These are phyloP conservation scores for Entelurus aequoreus DNA, from an alignment of 2,113 vertebrate species.

Conservation along the genomic window DNA sequence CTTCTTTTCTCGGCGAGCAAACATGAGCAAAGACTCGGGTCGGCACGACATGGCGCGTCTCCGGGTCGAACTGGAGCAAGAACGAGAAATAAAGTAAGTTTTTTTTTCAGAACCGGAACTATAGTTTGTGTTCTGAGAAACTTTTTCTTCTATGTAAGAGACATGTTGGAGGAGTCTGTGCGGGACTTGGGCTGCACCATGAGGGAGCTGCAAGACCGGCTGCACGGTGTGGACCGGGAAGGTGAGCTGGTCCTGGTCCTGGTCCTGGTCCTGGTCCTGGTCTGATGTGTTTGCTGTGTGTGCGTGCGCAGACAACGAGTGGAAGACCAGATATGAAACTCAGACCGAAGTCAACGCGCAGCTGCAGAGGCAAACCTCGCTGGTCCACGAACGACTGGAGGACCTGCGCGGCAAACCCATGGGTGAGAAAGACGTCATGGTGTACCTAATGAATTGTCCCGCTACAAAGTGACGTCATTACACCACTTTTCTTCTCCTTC, in stretches of 20 bases:
- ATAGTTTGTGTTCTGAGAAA: too few species aligned
- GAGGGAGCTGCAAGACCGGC: slow-evolving; percentile 60
- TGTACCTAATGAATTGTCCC: background rate
- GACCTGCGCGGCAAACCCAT: slow-evolving; percentile 72
- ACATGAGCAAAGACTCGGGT: slow-evolving; percentile 39
- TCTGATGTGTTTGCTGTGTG: background rate
- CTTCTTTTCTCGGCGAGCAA: background rate
- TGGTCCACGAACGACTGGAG: slow-evolving; percentile 74
- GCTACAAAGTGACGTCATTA: background rate
- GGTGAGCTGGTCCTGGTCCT: slow-evolving; percentile 22
- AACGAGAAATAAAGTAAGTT: slow-evolving; percentile 64
- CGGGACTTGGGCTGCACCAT: slow-evolving; percentile 57
- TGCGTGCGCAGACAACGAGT: slow-evolving; percentile 72
- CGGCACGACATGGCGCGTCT: slow-evolving; percentile 42
- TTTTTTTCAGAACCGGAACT: too few species aligned
- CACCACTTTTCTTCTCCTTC: background rate
- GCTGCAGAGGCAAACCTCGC: slow-evolving; percentile 77
- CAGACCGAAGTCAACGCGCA: slow-evolving; percentile 82
- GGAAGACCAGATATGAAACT: slow-evolving; percentile 83
- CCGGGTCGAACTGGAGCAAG: slow-evolving; percentile 56
- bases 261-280: too few species aligned
- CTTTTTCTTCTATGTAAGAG: slow-evolving; percentile 28
- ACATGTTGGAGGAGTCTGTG: slow-evolving; percentile 64
- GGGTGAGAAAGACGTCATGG: slow-evolving; percentile 54
- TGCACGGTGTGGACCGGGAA: slow-evolving; percentile 61